Evolutionary conservation across 2,888 invertebrate species (phyloP), one percentile per base, ranked within the genome.

Genomic region (Choristoneura rosaceana): DNA sequence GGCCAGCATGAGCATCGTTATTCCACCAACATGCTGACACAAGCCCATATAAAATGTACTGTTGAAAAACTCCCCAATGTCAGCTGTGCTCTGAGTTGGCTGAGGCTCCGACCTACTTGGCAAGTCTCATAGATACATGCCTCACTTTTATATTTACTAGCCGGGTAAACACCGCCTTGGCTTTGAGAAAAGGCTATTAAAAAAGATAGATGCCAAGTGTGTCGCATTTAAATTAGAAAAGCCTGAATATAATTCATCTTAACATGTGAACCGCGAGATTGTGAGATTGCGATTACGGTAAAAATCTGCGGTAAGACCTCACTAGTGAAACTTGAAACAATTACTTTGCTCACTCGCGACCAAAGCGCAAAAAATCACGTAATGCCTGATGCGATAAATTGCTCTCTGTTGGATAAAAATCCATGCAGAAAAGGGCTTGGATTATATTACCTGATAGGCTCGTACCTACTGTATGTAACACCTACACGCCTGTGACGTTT

Each of bases 41-140:
- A 71, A 67, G 47, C 61, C 55, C 65, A 38, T 62, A 63, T 62
- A 67, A 63, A 73, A 69, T 63, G 62, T 69, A 67, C 63, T 75
- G 73, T 74, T 79, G 80, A 52, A 47, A 79, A 77, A 74, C 71
- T 73, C 77, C 75, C 78, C 81, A 80, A 85, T 85, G 84, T 85
- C 86, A 84, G 80, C 84, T 84, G 83, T 81, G 79, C 74, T 79
- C 76, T 81, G 82, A 85, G 80, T 87, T 86, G 87, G 87, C 87
- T 79, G 71, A 75, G 60, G 45, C 71, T 74, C 75, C 71, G 82
- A 59, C 77, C 82, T 75, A 82, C 76, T 82, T 82, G 82, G 82
- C 82, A 81, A 62, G 68, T 71, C 61, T 10, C 66, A 33, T 65
- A 62, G 73, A 62, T 63, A 75, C 77, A 73, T 77, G 79, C 80